phyloP scores from a whole-genome alignment of 2,888 invertebrate species.

The Amblyjoppa fuscipennis region DNA sequence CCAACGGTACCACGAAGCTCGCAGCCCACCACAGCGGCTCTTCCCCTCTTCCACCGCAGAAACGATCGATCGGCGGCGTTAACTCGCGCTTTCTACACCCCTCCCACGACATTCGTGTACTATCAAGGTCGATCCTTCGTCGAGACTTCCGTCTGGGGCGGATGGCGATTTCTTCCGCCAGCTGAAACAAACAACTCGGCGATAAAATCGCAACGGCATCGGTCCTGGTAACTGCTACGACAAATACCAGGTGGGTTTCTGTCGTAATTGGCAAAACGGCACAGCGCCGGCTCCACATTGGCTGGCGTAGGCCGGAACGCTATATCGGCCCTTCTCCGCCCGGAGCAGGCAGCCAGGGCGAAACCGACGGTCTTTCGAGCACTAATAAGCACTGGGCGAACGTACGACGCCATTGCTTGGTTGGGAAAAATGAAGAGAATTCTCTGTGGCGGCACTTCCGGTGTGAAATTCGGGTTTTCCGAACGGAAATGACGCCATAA shows the following conservation, averaged over 20 bases:
- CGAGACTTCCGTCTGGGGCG: slow-evolving; percentile 35
- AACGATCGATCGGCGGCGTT: slow-evolving; percentile 67
- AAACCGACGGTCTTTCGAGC: no score
- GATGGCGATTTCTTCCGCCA: slow-evolving; percentile 2
- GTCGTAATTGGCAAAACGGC: neutral
- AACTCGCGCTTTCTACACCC: slow-evolving; percentile 20
- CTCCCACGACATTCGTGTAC: slow-evolving; percentile 25
- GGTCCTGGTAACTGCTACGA: neutral
- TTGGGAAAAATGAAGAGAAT: no score
- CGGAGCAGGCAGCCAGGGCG: no score
- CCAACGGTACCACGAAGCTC: neutral
- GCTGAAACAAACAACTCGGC: neutral
- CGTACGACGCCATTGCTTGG: no score
- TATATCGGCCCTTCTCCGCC: no score
- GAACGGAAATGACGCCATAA: no score
- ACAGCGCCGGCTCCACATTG: neutral
- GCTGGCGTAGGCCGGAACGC: no score
- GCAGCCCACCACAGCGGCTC: neutral
- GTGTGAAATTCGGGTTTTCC: no score
- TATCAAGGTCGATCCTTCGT: slow-evolving; percentile 38
- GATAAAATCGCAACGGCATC: neutral
- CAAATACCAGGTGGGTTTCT: neutral
- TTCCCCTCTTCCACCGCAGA: slow-evolving; percentile 7
- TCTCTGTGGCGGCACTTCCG: no score
- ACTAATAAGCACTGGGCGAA: no score